Base-by-base conservation (phyloP, 2,113 vertebrate genomes). In the Brachyhypopomus occidentalis region DNA sequence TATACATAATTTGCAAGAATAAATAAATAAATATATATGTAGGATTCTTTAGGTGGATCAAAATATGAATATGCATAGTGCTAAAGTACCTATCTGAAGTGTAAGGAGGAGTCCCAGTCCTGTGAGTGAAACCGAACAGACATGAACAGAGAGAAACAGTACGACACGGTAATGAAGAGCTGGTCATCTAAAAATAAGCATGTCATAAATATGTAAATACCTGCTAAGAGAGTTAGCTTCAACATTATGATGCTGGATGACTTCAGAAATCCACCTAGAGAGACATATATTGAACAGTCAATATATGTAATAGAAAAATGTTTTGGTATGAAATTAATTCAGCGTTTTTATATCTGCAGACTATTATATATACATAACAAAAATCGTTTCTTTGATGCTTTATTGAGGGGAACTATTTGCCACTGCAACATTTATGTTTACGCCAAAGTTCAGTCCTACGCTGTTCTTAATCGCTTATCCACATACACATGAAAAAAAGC, bases 51-150 rank as follows among this genome's bases (percentile, higher is more conserved):
- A 52, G 12, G 12, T 14, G 9, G 45, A 52, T 52, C 8, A 8
- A 17, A 0, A 8, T 56, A 48, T 41, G 23, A 55, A 67, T 3
- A 78, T 36, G 5, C 20, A 14, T 25, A 3, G 45, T 23, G 30
- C 2, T 6, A 78, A 69, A 90, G 90, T 87, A 94, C 92, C 91
- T 0, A 91, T 67, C 55, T 93, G 91, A 41, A 93, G 14, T 27
- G 80, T n/a, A 5, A 92, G 80, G 71, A 94, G 83, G 8, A 91
- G 5, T n/a, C 87, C 88, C 78, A 93, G 48, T 48, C 84, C 92
- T 93, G 70, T 25, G 4, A 34, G 55, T 78, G 56, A 20, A 34
- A 36, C 4, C 56, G n/a, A 66, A 71, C 77, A 64, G 12, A 60
- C 27, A 70, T 58, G 4, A 62, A 14, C 45, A 60, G n/a, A 23